A percentile compares a stretch with the other conserved stretches of the same genome.
Conservation (phyloP, 2,113 vertebrate genomes). For the Dendrocopos noguchii region DNA sequence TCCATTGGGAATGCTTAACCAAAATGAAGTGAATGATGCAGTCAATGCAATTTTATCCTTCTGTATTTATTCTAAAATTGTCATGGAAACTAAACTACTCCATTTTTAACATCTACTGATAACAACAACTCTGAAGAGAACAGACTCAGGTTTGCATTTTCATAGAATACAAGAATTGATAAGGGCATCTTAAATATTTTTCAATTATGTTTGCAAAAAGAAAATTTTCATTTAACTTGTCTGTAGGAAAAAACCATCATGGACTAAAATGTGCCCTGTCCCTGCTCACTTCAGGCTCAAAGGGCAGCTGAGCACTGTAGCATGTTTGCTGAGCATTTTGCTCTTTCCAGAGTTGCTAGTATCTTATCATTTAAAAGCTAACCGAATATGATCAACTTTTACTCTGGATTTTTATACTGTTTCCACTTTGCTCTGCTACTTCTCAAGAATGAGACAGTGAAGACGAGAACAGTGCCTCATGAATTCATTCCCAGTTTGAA, state of each 20-base stretch:
- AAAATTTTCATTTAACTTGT: background rate
- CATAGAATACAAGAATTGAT: background rate
- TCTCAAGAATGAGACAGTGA: background rate
- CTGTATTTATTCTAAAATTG: slow-evolving; percentile 25
- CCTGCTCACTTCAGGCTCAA: background rate
- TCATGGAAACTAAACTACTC: slow-evolving; percentile 36
- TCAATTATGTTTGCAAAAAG: background rate
- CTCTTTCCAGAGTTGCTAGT: background rate
- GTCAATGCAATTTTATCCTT: background rate
- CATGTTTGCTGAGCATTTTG: background rate
- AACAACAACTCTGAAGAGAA: background rate
- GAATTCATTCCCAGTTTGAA: background rate
- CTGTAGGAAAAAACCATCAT: background rate
- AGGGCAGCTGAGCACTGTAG: background rate
- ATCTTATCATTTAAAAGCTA: background rate
- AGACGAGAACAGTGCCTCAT: background rate
- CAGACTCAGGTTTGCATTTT: background rate
- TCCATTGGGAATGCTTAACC: slow-evolving; percentile 1
- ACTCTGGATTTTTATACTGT: background rate
- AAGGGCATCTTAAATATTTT: background rate
- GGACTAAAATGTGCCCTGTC: background rate
- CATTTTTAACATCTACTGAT: background rate
- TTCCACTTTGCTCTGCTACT: background rate
- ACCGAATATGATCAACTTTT: background rate
- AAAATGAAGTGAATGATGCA: slow-evolving; percentile 33